Conservation (phyloP, 1,140 invertebrate species). For the Lordiphosa clarofinis region DNA sequence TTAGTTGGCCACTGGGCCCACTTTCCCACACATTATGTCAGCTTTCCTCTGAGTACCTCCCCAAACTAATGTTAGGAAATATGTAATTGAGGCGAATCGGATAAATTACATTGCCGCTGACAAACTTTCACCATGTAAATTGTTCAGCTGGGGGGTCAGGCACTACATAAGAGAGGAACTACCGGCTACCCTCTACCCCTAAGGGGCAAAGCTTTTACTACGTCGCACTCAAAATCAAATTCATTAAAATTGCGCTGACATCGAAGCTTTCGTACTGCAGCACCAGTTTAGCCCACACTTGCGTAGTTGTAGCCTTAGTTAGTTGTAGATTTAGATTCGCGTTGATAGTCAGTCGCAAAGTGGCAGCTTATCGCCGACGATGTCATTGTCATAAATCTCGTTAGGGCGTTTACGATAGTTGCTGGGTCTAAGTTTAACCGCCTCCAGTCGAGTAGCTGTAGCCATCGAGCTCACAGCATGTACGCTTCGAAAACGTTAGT, state of each 20-base stretch:
- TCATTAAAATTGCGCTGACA: constrained; percentile 40
- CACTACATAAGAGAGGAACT: constrained; percentile 26
- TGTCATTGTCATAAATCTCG: constrained; percentile 8
- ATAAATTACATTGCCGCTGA: constrained; percentile 59
- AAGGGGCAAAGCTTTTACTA: constrained; percentile 56
- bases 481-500: constrained; percentile 28
- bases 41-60: not conserved
- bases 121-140: constrained; percentile 63
- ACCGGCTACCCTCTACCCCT: constrained; percentile 10
- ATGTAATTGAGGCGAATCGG: constrained; percentile 51
- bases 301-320: constrained; percentile 15
- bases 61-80: constrained; percentile 39
- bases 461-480: constrained; percentile 25
- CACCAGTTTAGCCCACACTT: constrained; percentile 38
- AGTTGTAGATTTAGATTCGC: constrained; percentile 21
- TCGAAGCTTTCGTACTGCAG: constrained; percentile 3
- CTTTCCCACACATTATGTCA: constrained; percentile 1
- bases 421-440: not conserved
- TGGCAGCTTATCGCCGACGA: constrained; percentile 2
- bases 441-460: constrained; percentile 20
- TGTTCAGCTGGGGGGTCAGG: constrained; percentile 35
- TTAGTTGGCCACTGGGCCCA: not conserved
- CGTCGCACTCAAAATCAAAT: constrained; percentile 61
- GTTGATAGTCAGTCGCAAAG: not conserved
- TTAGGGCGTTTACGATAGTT: not conserved